Evolutionary conservation across 2,888 invertebrate species (phyloP).

Genomic region (Synergus itoensis): DNA sequence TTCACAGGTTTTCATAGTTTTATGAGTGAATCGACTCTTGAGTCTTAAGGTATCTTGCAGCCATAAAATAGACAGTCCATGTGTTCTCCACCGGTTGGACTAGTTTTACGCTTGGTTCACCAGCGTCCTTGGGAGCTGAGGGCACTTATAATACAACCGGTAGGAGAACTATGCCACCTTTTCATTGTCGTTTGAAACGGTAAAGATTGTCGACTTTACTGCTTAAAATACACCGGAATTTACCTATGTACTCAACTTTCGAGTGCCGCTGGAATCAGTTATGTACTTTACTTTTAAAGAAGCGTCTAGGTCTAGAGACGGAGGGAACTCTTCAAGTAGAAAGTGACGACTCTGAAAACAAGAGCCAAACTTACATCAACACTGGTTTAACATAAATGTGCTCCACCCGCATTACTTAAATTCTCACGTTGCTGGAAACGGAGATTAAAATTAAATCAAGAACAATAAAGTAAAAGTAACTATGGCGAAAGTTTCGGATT

Average conservation of each 20-base stretch:
- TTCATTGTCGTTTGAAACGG: conserved; percentile 42
- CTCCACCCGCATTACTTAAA: neutral
- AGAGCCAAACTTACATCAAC: conserved; percentile 16
- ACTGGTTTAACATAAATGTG: neutral
- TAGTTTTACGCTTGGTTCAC: conserved; percentile 70
- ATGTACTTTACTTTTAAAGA: conserved; percentile 12
- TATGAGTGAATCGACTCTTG: no score
- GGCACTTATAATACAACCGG: conserved; percentile 34
- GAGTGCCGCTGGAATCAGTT: neutral
- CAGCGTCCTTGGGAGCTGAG: conserved; percentile 63
- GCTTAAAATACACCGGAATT: conserved; percentile 23
- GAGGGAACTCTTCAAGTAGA: conserved; percentile 21
- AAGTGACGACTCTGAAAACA: conserved; percentile 21
- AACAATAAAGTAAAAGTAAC: conserved; percentile 2
- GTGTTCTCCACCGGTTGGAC: conserved; percentile 63
- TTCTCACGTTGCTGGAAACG: neutral
- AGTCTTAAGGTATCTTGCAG: conserved; percentile 12
- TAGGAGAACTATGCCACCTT: conserved; percentile 24
- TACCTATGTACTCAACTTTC: conserved; percentile 28
- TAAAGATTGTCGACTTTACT: conserved; percentile 34
- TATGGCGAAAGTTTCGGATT: no score
- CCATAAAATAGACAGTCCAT: conserved; percentile 18
- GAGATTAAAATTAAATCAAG: conserved; percentile 23
- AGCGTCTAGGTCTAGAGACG: neutral
- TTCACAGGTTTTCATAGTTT: no score